phyloP scores from a whole-genome alignment of 2,113 vertebrate genomes.

The Nibea albiflora region DNA sequence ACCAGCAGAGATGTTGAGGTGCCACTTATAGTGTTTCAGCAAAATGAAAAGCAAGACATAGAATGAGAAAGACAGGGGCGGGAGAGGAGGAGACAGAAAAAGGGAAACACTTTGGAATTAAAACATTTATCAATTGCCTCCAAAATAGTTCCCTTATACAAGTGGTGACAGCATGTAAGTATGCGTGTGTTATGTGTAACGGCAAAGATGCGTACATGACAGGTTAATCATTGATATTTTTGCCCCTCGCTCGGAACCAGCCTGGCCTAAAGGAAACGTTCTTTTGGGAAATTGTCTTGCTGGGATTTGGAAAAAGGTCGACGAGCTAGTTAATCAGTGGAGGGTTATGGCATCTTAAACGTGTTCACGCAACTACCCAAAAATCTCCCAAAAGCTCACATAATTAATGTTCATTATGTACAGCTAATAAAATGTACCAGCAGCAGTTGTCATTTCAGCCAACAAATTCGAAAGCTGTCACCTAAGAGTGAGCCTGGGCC shows the following conservation, averaged over 20 bases:
- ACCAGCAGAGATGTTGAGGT: conserved; percentile 64
- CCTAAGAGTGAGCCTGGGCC: background rate
- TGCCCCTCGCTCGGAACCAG: background rate
- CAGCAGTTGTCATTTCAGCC: background rate
- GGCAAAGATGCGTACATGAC: background rate
- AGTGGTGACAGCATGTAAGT: background rate
- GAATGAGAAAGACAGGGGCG: conserved; percentile 9
- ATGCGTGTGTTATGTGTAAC: background rate
- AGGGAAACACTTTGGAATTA: background rate
- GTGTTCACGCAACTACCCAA: background rate
- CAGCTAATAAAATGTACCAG: conserved; percentile 9
- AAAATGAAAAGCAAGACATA: conserved; percentile 23
- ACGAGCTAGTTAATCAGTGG: background rate
- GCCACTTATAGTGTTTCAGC: conserved; percentile 43
- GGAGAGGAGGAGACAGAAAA: conserved; percentile 12
- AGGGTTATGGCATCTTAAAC: background rate
- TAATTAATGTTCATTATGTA: conserved; percentile 2
- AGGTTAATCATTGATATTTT: conserved; percentile 31
- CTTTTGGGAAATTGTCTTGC: background rate
- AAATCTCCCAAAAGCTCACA: background rate
- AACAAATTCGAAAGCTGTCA: conserved; percentile 1
- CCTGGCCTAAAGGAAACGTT: background rate
- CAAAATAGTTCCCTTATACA: background rate
- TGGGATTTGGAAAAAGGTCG: conserved; percentile 4
- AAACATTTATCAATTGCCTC: background rate